Evolutionary conservation across 2,888 invertebrate species (phyloP).

Genomic region (Hirtodrosophila trivittata): DNA sequence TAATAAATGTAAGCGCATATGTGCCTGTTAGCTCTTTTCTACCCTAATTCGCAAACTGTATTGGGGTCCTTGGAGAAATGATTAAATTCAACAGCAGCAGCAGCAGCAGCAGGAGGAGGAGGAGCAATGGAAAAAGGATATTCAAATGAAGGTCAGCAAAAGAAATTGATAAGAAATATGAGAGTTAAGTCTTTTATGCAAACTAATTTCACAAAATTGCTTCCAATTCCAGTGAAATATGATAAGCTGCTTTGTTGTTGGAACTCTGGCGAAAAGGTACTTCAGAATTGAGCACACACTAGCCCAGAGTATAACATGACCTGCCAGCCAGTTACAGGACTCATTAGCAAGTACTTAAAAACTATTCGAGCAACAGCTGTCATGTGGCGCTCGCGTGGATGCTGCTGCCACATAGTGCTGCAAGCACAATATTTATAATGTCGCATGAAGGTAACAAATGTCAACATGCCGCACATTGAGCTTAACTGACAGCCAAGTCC

Average conservation of each 20-base stretch:
- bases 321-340: slow-evolving; percentile 47
- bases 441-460: slow-evolving; percentile 71
- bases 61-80: neutral
- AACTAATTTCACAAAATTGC: too few relatives aligned
- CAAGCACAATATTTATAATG: slow-evolving; percentile 59
- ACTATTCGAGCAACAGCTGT: slow-evolving; percentile 76
- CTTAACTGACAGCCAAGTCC: slow-evolving; percentile 42
- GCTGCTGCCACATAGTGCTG: slow-evolving; percentile 19
- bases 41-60: neutral
- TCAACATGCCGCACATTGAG: slow-evolving; percentile 68
- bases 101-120: too few relatives aligned
- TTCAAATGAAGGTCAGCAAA: too few relatives aligned
- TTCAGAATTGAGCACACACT: slow-evolving; percentile 8
- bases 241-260: slow-evolving; percentile 4
- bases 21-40: slow-evolving; percentile 4
- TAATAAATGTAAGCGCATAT: slow-evolving; percentile 9
- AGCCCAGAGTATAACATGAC: slow-evolving; percentile 8
- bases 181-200: too few relatives aligned
- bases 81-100: too few relatives aligned
- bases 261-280: slow-evolving; percentile 7
- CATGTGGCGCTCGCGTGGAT: slow-evolving; percentile 47
- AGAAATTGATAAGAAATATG: too few relatives aligned
- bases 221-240: too few relatives aligned
- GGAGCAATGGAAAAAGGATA: too few relatives aligned
- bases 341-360: slow-evolving; percentile 78